A percentile compares a stretch with the other conserved stretches of the same genome.
Conservation (phyloP, 2,797 vertebrate genomes). For the Avahi laniger region DNA sequence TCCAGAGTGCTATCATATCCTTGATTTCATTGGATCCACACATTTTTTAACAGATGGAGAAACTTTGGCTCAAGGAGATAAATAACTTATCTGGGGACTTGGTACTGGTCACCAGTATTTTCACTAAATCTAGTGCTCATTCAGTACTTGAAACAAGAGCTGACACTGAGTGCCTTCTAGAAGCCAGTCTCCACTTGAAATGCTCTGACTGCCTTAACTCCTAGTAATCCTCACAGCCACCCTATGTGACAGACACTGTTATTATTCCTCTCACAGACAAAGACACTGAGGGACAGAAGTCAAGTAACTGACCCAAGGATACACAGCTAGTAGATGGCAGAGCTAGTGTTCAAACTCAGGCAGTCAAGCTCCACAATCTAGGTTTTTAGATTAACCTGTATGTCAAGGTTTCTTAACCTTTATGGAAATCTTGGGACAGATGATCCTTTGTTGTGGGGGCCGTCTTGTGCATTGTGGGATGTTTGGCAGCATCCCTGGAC, state of each 20-base stretch:
- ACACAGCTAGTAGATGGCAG: background rate
- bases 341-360: background rate
- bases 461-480: background rate
- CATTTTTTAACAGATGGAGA: conserved; percentile 23
- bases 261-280: background rate
- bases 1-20: background rate
- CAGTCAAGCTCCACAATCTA: background rate
- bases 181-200: background rate
- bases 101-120: background rate
- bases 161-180: background rate
- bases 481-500: background rate
- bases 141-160: background rate
- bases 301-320: background rate
- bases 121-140: background rate
- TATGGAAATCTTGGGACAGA: background rate
- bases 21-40: background rate
- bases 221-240: background rate
- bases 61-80: background rate
- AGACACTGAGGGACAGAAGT: background rate
- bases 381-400: background rate
- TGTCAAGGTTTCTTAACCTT: background rate
- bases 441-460: background rate
- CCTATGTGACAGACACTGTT: background rate
- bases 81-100: background rate
- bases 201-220: background rate